These are phyloP conservation scores for Enteromius trimaculatus DNA, from an alignment of 2,797 vertebrate genomes.

Conservation along the genomic window DNA sequence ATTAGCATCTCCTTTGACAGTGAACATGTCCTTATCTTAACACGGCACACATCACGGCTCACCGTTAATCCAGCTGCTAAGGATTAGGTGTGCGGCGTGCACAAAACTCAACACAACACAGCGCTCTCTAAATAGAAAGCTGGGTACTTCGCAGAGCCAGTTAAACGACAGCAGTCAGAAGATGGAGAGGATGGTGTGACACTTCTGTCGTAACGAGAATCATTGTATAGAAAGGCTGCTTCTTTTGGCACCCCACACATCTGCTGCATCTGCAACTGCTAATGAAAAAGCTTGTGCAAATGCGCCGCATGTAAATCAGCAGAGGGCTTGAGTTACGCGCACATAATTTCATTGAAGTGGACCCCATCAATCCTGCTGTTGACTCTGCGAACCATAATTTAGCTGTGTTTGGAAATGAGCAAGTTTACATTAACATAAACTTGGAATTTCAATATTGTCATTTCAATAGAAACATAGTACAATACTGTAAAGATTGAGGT, in stretches of 20 bases:
- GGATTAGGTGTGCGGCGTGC: slow-evolving; percentile 40
- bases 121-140: slow-evolving; percentile 8
- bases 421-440: not conserved
- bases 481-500: not conserved
- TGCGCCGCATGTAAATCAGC: slow-evolving; percentile 37
- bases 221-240: slow-evolving; percentile 12
- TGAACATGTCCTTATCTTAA: slow-evolving; percentile 49
- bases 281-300: slow-evolving; percentile 44
- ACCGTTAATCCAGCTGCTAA: slow-evolving; percentile 48
- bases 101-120: slow-evolving; percentile 36
- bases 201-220: slow-evolving; percentile 7
- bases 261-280: slow-evolving; percentile 29
- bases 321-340: not conserved
- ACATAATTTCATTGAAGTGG: slow-evolving; percentile 33
- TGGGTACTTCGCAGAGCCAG: slow-evolving; percentile 12
- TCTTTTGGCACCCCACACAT: slow-evolving; percentile 33
- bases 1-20: slow-evolving; percentile 33
- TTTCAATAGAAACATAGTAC: not conserved
- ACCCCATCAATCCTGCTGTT: slow-evolving; percentile 34
- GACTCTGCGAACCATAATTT: slow-evolving; percentile 3
- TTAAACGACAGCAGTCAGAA: slow-evolving; percentile 5
- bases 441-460: not conserved
- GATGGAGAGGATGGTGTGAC: slow-evolving; percentile 1
- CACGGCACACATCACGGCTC: slow-evolving; percentile 30
- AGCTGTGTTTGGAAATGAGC: not conserved